phyloP scores from a whole-genome alignment of 2,888 invertebrate species.

The Aromia moschata region DNA sequence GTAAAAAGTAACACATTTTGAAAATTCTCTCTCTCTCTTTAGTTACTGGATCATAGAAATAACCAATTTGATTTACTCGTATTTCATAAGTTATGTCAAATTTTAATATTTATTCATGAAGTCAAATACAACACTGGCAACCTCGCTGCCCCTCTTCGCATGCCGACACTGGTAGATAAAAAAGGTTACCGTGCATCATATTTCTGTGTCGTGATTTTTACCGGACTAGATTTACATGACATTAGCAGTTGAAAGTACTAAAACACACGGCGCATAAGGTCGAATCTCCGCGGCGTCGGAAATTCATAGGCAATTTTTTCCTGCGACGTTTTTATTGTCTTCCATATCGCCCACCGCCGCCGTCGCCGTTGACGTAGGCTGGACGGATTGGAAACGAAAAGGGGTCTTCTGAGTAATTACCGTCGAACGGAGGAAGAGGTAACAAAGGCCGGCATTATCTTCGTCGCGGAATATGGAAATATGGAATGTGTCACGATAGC shows the following conservation, averaged over 20 bases:
- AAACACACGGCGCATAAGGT: slow-evolving; percentile 32
- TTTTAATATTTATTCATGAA: too few species aligned
- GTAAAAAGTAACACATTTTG: too few species aligned
- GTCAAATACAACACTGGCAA: too few species aligned
- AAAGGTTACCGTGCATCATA: slow-evolving; percentile 49
- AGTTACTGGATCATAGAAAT: too few species aligned
- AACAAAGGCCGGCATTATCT: slow-evolving; percentile 42
- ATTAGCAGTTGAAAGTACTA: slow-evolving; percentile 36
- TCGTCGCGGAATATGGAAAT: slow-evolving; percentile 40
- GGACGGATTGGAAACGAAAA: slow-evolving; percentile 23
- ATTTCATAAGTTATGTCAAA: too few species aligned
- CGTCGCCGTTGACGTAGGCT: slow-evolving; percentile 32
- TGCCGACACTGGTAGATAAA: slow-evolving; percentile 31
- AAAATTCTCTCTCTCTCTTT: too few species aligned
- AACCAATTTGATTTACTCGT: too few species aligned
- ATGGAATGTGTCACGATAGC: slow-evolving; percentile 39
- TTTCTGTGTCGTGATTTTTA: slow-evolving; percentile 50
- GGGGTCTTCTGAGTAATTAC: slow-evolving; percentile 27
- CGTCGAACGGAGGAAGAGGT: slow-evolving; percentile 30
- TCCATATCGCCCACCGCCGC: slow-evolving; percentile 30
- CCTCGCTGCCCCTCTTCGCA: neutral
- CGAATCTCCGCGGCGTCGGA: slow-evolving; percentile 25
- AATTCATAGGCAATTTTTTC: slow-evolving; percentile 34
- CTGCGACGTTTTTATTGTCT: slow-evolving; percentile 43
- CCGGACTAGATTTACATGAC: slow-evolving; percentile 50